Evolutionary conservation across 53 echinoderm and acorn worm genomes (phyloP).

Genomic region (Paracentrotus lividus): DNA sequence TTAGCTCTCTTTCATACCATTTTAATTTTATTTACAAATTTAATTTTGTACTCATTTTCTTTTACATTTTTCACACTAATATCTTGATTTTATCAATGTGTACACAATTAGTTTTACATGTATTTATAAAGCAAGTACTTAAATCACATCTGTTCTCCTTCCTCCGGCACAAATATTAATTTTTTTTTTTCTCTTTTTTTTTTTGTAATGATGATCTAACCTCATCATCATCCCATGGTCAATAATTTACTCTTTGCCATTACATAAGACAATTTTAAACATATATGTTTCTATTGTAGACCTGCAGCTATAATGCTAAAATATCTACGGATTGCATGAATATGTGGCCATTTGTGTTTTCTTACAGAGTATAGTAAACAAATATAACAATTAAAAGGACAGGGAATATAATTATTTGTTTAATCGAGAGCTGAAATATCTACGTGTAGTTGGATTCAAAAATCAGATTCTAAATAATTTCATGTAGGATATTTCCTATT

Average conservation of each 20-base stretch:
- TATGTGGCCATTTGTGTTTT: not conserved
- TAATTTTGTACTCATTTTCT: constrained; percentile 66
- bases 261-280: not conserved
- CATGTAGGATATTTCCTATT: too few species aligned
- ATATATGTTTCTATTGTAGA: not conserved
- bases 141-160: constrained; percentile 26
- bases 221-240: not conserved
- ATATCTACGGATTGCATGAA: not conserved
- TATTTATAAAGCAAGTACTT: constrained; percentile 73
- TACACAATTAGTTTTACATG: constrained; percentile 70
- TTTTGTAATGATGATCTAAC: not conserved
- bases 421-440: not conserved
- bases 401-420: not conserved
- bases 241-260: not conserved
- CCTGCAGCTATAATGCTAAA: not conserved
- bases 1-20: constrained; percentile 63
- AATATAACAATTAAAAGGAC: not conserved
- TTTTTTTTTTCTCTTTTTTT: not conserved
- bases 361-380: not conserved
- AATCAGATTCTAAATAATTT: not conserved
- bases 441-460: not conserved
- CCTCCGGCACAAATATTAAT: not conserved
- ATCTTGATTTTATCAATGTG: constrained; percentile 69
- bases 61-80: constrained; percentile 65
- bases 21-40: constrained; percentile 75